These are phyloP conservation scores for Stenopsyche tienmushanensis DNA, from an alignment of 1,140 invertebrate species.

Conservation along the genomic window DNA sequence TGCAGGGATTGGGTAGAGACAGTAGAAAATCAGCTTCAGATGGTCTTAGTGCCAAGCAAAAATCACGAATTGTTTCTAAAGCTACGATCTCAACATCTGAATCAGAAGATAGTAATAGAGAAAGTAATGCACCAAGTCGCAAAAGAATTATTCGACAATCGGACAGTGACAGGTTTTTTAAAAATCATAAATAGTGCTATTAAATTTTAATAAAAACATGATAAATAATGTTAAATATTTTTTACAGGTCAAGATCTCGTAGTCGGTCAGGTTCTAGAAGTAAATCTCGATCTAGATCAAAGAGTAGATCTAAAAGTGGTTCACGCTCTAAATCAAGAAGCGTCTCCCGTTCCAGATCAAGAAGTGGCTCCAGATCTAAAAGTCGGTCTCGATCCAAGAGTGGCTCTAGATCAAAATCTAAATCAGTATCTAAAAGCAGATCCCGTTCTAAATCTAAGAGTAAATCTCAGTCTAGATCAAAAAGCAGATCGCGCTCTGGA, in stretches of 20 bases:
- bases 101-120: slow-evolving; percentile 68
- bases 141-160: slow-evolving; percentile 53
- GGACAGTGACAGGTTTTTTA: slow-evolving; percentile 49
- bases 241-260: slow-evolving; percentile 44
- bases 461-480: slow-evolving; percentile 47
- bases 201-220: no score
- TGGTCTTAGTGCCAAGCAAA: slow-evolving; percentile 78
- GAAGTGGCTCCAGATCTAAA: slow-evolving; percentile 51
- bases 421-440: no score
- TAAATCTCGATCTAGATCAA: slow-evolving; percentile 46
- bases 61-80: slow-evolving; percentile 88
- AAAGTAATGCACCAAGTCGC: slow-evolving; percentile 45
- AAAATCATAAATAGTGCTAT: background rate
- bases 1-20: slow-evolving; percentile 46
- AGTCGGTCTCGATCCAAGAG: slow-evolving; percentile 53
- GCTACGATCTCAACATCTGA: slow-evolving; percentile 94
- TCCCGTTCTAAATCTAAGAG: slow-evolving; percentile 47
- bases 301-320: slow-evolving; percentile 47
- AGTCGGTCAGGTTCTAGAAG: slow-evolving; percentile 44
- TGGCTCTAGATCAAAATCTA: slow-evolving; percentile 30
- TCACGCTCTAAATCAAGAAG: slow-evolving; percentile 47
- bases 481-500: slow-evolving; percentile 45
- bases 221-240: no score
- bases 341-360: slow-evolving; percentile 48
- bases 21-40: slow-evolving; percentile 61